Percentiles rank a stretch among this genome's conserved stretches.
These are phyloP conservation scores for Podarcis lilfordi DNA, from an alignment of 2,797 vertebrate species.

Conservation along the genomic window DNA sequence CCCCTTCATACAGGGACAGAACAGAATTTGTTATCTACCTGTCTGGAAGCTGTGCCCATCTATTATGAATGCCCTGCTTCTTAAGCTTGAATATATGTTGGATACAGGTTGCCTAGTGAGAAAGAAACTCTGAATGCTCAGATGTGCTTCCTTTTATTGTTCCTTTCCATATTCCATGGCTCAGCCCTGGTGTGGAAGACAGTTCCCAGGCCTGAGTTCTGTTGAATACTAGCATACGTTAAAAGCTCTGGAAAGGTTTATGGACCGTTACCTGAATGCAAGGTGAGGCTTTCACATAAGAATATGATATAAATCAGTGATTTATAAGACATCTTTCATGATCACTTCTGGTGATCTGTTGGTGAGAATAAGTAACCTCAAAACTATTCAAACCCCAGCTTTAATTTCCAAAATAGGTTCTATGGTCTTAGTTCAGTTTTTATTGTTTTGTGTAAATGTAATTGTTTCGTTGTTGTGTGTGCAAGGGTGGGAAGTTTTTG, in stretches of 20 bases:
- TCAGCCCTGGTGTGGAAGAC: background rate
- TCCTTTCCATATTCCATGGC: background rate
- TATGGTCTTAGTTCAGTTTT: background rate
- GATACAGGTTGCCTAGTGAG: background rate
- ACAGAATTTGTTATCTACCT: background rate
- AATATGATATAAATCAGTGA: background rate
- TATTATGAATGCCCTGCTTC: background rate
- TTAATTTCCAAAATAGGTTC: background rate
- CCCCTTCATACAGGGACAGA: no score
- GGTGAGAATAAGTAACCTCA: background rate
- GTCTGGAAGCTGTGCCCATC: background rate
- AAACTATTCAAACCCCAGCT: background rate
- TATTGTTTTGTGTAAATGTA: fast-evolving
- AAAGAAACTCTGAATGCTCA: background rate
- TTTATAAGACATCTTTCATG: background rate
- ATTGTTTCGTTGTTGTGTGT: background rate
- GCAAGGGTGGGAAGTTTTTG: background rate
- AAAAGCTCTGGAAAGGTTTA: background rate
- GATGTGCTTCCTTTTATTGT: background rate
- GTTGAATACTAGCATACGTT: background rate
- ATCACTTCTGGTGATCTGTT: background rate
- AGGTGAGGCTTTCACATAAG: background rate
- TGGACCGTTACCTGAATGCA: background rate
- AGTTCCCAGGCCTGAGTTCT: background rate
- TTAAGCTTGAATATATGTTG: background rate